Evolutionary conservation across 2,888 invertebrate genomes (phyloP).

Genomic region (Drosophila subsilvestris): DNA sequence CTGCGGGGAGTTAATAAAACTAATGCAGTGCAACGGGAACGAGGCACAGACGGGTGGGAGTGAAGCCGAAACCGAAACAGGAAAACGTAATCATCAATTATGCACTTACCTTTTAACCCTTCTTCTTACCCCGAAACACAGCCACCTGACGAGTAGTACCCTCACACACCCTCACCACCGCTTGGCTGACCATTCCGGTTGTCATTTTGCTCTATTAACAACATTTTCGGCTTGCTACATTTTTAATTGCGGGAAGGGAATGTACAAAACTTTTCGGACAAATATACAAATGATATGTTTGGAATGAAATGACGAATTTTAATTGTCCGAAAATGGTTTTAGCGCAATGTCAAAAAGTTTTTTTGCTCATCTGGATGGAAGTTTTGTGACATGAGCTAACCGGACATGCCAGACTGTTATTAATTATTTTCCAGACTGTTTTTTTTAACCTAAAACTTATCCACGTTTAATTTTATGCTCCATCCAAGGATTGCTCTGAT

Average conservation of each 20-base stretch:
- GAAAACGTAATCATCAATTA: slow-evolving; percentile 32
- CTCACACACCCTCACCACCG: too few relatives aligned
- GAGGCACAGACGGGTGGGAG: too few relatives aligned
- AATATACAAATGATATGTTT: too few relatives aligned
- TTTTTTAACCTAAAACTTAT: too few relatives aligned
- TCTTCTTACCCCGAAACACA: background rate
- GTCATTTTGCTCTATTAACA: slow-evolving; percentile 11
- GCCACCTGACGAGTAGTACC: too few relatives aligned
- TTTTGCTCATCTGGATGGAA: too few relatives aligned
- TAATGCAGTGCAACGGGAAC: slow-evolving; percentile 1
- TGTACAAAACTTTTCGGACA: background rate
- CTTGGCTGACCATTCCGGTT: slow-evolving; percentile 7
- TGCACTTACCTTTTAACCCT: slow-evolving; percentile 17
- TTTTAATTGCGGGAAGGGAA: slow-evolving; percentile 10
- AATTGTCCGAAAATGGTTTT: background rate
- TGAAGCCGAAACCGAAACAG: background rate
- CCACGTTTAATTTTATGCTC: too few relatives aligned
- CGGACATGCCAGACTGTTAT: too few relatives aligned
- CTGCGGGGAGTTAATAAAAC: slow-evolving; percentile 27
- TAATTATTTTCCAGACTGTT: too few relatives aligned
- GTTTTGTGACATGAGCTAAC: too few relatives aligned
- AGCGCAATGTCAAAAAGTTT: too few relatives aligned
- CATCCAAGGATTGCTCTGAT: too few relatives aligned
- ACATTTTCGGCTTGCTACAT: slow-evolving; percentile 3
- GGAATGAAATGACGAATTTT: background rate